Conservation (phyloP, 2,888 invertebrate species). For the Alloplasta piceator region DNA sequence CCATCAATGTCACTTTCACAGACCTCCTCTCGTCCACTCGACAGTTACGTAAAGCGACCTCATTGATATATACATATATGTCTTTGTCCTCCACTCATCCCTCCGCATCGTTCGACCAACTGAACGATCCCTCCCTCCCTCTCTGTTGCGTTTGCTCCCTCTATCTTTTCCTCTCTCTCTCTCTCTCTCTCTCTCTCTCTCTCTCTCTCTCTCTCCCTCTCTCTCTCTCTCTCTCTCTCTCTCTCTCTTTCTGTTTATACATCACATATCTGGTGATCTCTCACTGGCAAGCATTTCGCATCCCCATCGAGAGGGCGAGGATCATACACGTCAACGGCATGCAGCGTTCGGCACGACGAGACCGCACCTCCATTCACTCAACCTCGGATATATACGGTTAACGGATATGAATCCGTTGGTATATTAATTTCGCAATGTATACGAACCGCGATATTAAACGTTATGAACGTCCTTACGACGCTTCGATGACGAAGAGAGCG, state of each 20-base stretch:
- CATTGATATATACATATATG: conserved; percentile 75
- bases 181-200: conserved; percentile 59
- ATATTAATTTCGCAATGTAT: conserved; percentile 76
- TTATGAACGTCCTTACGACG: conserved; percentile 69
- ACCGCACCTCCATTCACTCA: conserved; percentile 26
- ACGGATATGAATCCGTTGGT: conserved; percentile 76
- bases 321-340: conserved; percentile 80
- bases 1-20: conserved; percentile 81
- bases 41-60: conserved; percentile 79
- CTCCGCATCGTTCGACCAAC: conserved; percentile 51
- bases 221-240: conserved; percentile 64
- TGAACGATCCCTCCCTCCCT: conserved; percentile 58
- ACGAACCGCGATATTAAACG: conserved; percentile 74
- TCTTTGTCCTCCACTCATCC: conserved; percentile 48
- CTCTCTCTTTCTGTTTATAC: conserved; percentile 19
- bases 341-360: conserved; percentile 59
- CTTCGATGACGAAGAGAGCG: conserved; percentile 7
- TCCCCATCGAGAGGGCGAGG: conserved; percentile 74
- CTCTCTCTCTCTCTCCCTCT: conserved; percentile 64
- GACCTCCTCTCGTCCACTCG: conserved; percentile 77
- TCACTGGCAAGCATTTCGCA: conserved; percentile 69
- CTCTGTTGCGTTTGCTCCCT: conserved; percentile 56
- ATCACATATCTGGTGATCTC: conserved; percentile 58
- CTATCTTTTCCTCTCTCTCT: too few relatives aligned
- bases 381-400: conserved; percentile 71